Percentiles rank a stretch among this genome's conserved stretches.
phyloP scores from a whole-genome alignment of 35 echinoderm and acorn worm genomes.

The Nesometra sesokonis region DNA sequence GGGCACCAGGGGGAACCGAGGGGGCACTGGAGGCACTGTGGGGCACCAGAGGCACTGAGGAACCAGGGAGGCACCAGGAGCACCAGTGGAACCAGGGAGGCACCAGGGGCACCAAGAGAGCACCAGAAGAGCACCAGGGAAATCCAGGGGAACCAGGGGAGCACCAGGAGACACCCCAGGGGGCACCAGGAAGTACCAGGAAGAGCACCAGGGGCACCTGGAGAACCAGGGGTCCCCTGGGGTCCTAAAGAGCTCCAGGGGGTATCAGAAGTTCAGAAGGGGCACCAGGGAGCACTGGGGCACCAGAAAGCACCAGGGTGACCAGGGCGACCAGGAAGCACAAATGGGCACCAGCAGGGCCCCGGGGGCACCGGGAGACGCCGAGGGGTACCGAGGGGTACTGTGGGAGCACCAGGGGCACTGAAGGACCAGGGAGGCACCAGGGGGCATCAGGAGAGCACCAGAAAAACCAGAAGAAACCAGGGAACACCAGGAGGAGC shows the following conservation, averaged over 20 bases:
- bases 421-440: no score
- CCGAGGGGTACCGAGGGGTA: not conserved
- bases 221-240: not conserved
- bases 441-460: not conserved
- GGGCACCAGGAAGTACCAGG: no score
- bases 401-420: not conserved
- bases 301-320: not conserved
- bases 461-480: not conserved
- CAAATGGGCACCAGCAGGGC: not conserved
- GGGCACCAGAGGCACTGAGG: no score
- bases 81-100: no score
- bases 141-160: no score
- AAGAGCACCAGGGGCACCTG: not conserved
- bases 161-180: no score
- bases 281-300: not conserved
- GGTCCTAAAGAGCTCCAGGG: not conserved
- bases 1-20: no score
- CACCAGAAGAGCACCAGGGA: not conserved
- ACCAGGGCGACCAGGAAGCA: not conserved
- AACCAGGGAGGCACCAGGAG: no score
- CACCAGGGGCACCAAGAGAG: no score
- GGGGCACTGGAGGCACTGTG: not conserved
- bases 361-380: not conserved
- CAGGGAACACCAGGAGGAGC: not conserved
- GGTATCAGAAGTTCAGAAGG: not conserved